These are phyloP conservation scores for Aeoliscus strigatus DNA, from an alignment of 2,797 vertebrate species.

Conservation along the genomic window DNA sequence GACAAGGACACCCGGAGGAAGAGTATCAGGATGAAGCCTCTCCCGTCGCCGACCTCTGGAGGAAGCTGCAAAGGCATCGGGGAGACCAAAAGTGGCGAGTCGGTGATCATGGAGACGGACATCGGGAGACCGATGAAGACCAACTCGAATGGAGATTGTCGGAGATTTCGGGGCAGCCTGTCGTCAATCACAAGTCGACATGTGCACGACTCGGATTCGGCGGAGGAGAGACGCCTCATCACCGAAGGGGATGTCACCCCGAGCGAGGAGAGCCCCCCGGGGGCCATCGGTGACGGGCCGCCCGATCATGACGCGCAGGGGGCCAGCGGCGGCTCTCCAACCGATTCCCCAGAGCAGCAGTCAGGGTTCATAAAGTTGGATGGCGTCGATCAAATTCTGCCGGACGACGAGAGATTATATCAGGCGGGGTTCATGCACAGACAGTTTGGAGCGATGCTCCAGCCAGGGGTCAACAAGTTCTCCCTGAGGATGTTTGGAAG, in stretches of 20 bases:
- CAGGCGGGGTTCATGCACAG: slow-evolving; percentile 95
- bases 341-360: slow-evolving; percentile 72
- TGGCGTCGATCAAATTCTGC: slow-evolving; percentile 86
- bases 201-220: slow-evolving; percentile 83
- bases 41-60: slow-evolving; percentile 82
- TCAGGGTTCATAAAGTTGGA: slow-evolving; percentile 87
- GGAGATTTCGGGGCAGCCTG: slow-evolving; percentile 92
- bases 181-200: slow-evolving; percentile 91
- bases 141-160: slow-evolving; percentile 95
- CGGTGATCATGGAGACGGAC: slow-evolving; percentile 85
- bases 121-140: slow-evolving; percentile 80
- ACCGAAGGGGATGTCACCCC: slow-evolving; percentile 81
- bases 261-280: slow-evolving; percentile 79
- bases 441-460: slow-evolving; percentile 96
- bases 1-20: slow-evolving; percentile 89
- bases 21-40: slow-evolving; percentile 88
- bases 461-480: slow-evolving; percentile 99
- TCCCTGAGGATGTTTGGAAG: slow-evolving; percentile 99
- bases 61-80: slow-evolving; percentile 76
- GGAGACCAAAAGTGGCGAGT: slow-evolving; percentile 77
- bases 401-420: slow-evolving; percentile 88
- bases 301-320: slow-evolving; percentile 67
- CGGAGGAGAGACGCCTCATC: slow-evolving; percentile 87
- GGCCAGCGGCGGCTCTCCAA: slow-evolving; percentile 64
- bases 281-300: slow-evolving; percentile 69